These are phyloP conservation scores for Tragelaphus scriptus DNA, from an alignment of 2,113 vertebrate species.

Conservation along the genomic window DNA sequence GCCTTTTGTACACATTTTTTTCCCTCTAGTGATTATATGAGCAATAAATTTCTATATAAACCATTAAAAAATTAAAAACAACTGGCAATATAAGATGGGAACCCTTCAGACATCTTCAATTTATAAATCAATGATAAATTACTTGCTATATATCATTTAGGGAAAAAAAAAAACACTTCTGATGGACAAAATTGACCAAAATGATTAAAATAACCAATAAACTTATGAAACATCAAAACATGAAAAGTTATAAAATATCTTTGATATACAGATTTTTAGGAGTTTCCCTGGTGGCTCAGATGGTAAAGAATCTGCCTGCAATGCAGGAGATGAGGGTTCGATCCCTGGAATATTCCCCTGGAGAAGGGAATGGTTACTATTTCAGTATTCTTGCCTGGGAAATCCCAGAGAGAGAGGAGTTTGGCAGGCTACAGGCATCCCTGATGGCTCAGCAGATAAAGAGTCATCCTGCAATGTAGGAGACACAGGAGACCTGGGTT, in stretches of 20 bases:
- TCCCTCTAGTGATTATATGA: background rate
- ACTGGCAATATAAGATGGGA: background rate
- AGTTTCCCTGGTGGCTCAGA: background rate
- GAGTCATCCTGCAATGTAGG: background rate
- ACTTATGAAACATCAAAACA: background rate
- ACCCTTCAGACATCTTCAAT: background rate
- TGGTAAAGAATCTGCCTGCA: background rate
- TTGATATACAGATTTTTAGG: background rate
- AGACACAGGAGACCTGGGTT: background rate
- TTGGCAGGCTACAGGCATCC: background rate
- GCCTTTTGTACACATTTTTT: background rate
- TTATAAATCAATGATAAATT: background rate
- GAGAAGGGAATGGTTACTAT: background rate
- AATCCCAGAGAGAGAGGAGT: background rate
- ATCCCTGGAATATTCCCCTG: background rate
- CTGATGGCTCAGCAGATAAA: background rate
- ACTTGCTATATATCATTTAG: background rate
- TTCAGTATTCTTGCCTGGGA: background rate
- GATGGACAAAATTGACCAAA: background rate
- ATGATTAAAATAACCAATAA: background rate
- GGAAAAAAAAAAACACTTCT: background rate
- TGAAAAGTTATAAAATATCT: background rate
- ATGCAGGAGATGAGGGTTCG: background rate
- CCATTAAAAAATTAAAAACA: background rate
- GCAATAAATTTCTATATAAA: background rate